Base-by-base conservation (phyloP, 2,888 invertebrate species). In the Chymomyza amoena region DNA sequence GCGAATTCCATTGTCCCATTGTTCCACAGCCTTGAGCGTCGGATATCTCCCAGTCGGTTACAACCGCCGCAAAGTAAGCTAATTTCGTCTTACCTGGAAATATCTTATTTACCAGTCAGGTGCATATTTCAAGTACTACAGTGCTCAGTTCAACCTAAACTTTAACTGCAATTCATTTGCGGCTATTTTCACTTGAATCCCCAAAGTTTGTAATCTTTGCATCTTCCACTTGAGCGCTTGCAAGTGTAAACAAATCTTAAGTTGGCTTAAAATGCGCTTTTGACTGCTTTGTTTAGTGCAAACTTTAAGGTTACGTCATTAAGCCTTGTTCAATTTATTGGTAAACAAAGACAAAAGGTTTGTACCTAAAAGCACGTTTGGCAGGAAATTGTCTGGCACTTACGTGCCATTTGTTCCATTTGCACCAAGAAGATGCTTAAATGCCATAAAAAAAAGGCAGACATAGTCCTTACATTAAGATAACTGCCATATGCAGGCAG, bases 391-490 rank as follows among this genome's bases (percentile, higher is more conserved):
- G 72, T 59, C 51, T 65, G 50, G 57, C 25, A 51, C 64, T 66
- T 60, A 68, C 80, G 66, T 60, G 50, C 54, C 69, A 68, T 59
- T 77, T 32, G 32, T 32, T 32, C 32, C 32, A 32, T 32, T 45
- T 45, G 39, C 2, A 7, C 39, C 13, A 45, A n/a, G n/a, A n/a
- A 45, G 39, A 45, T 45, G 54, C 20, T 54, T 64, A 62, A 61
- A 61, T 57, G 56, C 75, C 57, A 63, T 63, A 72, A 72, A 45
- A 45, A 79, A 68, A 65, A 64, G 61, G 15, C 28, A 62, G 39
- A 36, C 68, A 65, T n/a, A 10, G 18, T 13, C 16, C n/a, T 39
- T 61, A 45, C 39, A 61, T 61, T 20, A 51, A 59, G 57, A 64
- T 66, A 66, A 28, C 66, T 16, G 32, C 45, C 28, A 51, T 16